phyloP scores from a whole-genome alignment of 2,797 vertebrate genomes.

The Xiphophorus birchmanni region DNA sequence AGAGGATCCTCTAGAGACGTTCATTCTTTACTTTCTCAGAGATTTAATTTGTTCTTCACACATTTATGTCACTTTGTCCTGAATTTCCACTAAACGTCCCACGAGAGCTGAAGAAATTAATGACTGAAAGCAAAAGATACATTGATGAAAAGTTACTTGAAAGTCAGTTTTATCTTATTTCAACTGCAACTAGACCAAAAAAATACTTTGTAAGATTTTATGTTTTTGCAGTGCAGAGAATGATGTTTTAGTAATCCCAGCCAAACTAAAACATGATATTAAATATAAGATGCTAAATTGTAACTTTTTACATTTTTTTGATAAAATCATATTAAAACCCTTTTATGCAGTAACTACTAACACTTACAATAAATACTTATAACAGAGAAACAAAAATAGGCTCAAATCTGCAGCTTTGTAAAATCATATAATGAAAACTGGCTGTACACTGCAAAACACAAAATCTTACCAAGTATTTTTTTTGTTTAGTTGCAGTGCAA shows the following conservation, averaged over 20 bases:
- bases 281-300: too few species aligned
- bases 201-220: too few species aligned
- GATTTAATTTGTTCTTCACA: neutral
- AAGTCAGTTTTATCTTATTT: too few species aligned
- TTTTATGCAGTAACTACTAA: neutral
- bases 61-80: neutral
- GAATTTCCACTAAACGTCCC: neutral
- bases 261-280: neutral
- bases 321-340: neutral
- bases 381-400: neutral
- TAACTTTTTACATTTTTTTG: neutral
- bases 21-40: neutral
- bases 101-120: neutral
- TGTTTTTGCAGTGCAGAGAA: neutral
- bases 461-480: too few species aligned
- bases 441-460: neutral
- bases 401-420: neutral
- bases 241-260: neutral
- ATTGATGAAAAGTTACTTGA: too few species aligned
- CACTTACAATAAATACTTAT: neutral
- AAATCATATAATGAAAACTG: neutral
- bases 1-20: neutral
- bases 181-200: too few species aligned
- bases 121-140: neutral
- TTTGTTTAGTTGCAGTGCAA: too few species aligned